Conservation (phyloP, 1,140 invertebrate genomes). For the Bombus pyrosoma region DNA sequence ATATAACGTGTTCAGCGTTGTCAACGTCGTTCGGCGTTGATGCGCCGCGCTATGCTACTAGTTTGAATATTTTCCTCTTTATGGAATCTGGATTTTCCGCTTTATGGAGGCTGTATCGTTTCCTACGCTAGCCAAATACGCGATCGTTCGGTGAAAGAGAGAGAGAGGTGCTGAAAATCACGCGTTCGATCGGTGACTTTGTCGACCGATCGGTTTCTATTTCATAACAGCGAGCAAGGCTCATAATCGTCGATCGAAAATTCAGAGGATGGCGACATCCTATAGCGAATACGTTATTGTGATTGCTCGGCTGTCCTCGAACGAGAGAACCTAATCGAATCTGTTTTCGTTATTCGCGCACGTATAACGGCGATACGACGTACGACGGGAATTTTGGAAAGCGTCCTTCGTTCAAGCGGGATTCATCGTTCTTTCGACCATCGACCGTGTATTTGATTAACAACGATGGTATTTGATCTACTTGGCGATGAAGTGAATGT, state of each 20-base stretch:
- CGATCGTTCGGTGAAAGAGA: background rate
- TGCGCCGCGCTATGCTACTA: background rate
- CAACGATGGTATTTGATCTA: background rate
- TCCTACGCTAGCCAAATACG: background rate
- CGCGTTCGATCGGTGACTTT: background rate
- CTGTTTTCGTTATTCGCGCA: background rate
- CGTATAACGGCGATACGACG: background rate
- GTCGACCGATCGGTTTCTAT: background rate
- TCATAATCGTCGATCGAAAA: background rate
- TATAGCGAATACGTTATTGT: background rate
- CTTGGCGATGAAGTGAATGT: too few species aligned
- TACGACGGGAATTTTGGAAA: slow-evolving; percentile 17
- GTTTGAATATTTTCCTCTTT: background rate
- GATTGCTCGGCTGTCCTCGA: slow-evolving; percentile 14
- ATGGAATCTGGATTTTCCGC: background rate
- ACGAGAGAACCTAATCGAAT: background rate
- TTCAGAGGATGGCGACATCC: slow-evolving; percentile 7
- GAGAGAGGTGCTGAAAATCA: slow-evolving; percentile 11
- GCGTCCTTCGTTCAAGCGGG: slow-evolving; percentile 28
- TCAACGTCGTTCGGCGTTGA: too few species aligned
- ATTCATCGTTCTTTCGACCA: background rate
- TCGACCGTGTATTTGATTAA: background rate
- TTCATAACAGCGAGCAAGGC: slow-evolving; percentile 13
- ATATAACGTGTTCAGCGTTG: too few species aligned
- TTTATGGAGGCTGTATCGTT: background rate